Evolutionary conservation across 2,888 invertebrate genomes (phyloP).

Genomic region (Melikaiella ostensackeni): DNA sequence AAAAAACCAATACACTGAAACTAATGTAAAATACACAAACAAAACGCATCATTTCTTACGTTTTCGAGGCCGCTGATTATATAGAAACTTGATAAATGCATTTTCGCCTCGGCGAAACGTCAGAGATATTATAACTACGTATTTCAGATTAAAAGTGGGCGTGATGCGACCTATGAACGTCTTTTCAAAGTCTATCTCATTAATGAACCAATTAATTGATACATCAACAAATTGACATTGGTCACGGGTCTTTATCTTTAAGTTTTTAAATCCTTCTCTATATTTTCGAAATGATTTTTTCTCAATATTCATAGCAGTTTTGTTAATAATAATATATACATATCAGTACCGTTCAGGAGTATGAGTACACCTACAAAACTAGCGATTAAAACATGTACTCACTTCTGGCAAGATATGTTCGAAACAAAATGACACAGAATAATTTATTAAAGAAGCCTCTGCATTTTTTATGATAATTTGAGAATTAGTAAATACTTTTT

Average conservation of each 20-base stretch:
- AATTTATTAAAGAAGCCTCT: too few species aligned
- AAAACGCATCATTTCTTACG: constrained; percentile 10
- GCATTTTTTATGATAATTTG: too few species aligned
- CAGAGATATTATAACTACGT: constrained; percentile 16
- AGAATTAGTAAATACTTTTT: too few species aligned
- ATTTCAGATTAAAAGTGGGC: constrained; percentile 28
- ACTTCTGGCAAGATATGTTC: too few species aligned
- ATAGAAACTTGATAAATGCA: background rate
- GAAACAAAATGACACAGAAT: too few species aligned
- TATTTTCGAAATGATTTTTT: too few species aligned
- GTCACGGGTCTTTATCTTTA: background rate
- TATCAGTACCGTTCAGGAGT: too few species aligned
- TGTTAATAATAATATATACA: too few species aligned
- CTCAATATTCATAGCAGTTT: too few species aligned
- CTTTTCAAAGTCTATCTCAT: background rate
- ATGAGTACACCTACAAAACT: too few species aligned
- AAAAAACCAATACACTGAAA: background rate
- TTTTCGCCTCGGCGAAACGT: constrained; percentile 25
- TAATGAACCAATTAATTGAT: constrained; percentile 21
- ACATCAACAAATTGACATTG: constrained; percentile 3
- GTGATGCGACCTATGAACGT: constrained; percentile 22
- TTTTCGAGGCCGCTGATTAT: background rate
- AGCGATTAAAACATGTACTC: too few species aligned
- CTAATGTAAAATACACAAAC: background rate
- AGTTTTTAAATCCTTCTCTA: too few species aligned